Conservation (phyloP, 2,888 invertebrate species). For the Drosophila paranaensis region DNA sequence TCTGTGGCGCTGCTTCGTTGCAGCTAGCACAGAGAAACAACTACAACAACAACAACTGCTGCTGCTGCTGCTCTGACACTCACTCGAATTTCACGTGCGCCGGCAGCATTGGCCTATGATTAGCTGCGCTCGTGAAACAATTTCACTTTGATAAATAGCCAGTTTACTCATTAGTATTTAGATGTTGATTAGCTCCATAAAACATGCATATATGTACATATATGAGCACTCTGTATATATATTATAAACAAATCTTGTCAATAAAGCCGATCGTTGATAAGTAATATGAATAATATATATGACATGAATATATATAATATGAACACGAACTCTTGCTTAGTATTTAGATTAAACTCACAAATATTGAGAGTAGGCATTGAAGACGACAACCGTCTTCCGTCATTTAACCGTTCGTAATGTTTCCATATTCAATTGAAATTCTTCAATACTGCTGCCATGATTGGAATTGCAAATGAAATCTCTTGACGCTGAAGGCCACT, state of each 20-base stretch:
- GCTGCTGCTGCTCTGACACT: not conserved
- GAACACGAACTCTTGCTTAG: not conserved
- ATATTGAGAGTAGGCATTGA: too few species aligned
- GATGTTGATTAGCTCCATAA: not conserved
- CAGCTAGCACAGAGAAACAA: constrained; percentile 19
- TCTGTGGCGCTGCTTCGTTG: constrained; percentile 8
- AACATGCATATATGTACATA: not conserved
- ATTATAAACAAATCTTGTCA: not conserved
- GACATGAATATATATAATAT: too few species aligned
- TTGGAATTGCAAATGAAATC: not conserved
- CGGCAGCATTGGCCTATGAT: constrained; percentile 31
- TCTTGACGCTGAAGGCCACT: not conserved
- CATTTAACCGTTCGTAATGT: not conserved
- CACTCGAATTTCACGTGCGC: constrained; percentile 16
- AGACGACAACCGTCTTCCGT: too few species aligned
- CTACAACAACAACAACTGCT: not conserved
- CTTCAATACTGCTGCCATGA: not conserved
- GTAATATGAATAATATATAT: not conserved
- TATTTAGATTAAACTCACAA: not conserved
- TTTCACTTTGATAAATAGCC: constrained; percentile 34
- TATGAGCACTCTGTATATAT: not conserved
- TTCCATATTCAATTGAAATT: not conserved
- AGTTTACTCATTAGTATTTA: constrained; percentile 5
- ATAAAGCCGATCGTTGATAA: not conserved
- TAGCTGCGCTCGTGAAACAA: constrained; percentile 26